These are phyloP conservation scores for Sporophila hypoxantha DNA, from an alignment of 2,113 vertebrate species.

Conservation along the genomic window DNA sequence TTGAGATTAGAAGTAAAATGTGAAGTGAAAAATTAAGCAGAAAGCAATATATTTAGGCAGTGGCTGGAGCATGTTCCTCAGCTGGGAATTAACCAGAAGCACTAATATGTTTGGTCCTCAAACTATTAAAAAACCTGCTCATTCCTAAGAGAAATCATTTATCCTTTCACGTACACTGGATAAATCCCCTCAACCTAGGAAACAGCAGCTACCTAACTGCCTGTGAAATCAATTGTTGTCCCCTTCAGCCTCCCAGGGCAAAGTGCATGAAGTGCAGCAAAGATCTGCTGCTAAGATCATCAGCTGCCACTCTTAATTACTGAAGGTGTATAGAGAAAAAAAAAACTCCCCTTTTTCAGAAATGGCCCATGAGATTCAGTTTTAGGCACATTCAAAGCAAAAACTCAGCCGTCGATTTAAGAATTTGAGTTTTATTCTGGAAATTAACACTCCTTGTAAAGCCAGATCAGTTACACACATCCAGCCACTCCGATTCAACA, in stretches of 20 bases:
- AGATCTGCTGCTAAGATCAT: not conserved
- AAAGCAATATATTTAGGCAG: not conserved
- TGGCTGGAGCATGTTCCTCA: not conserved
- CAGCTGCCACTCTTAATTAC: not conserved
- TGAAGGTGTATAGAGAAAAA: rapidly evolving
- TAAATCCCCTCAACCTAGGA: not conserved
- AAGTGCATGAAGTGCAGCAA: not conserved
- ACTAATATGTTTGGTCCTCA: not conserved
- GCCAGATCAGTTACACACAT: not conserved
- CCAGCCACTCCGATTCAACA: not conserved
- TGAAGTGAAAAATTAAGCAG: not conserved
- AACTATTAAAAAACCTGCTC: not conserved
- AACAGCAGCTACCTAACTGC: not conserved
- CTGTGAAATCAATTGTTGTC: not conserved
- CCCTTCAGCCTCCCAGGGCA: not conserved
- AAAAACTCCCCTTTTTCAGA: not conserved
- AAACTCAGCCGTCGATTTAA: not conserved
- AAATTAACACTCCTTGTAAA: not conserved
- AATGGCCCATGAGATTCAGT: not conserved
- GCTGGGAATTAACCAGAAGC: not conserved
- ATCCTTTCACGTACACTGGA: not conserved
- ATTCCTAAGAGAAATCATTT: not conserved
- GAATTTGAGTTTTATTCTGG: not conserved
- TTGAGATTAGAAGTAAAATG: not conserved
- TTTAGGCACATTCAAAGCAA: not conserved